Base-by-base conservation (phyloP, 2,888 invertebrate species). In the Eupelmus urozonus region DNA sequence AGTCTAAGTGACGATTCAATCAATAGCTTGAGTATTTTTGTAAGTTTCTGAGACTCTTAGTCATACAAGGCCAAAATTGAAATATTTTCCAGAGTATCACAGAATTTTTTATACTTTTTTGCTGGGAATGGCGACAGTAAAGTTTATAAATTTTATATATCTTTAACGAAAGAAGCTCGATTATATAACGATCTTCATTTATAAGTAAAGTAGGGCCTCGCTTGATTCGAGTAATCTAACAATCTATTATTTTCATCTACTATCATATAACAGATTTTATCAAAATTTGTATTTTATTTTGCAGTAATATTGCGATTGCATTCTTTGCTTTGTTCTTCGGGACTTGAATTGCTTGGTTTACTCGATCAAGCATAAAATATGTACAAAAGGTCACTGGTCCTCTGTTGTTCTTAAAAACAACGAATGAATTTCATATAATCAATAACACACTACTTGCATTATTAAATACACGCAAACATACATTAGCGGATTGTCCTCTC, bases 41-140 rank as follows among this genome's bases (percentile, higher is more conserved):
- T 23, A 49, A 65, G 13, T 65, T 78, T 78, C 27, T 69, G 29
- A 71, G 34, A 74, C 73, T 66, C 23, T 67, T 72, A 23, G 59
- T 76, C 66, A 74, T 79, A 79, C 49, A 77, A 71, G 81, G 79
- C 81, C 75, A 79, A 76, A 76, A 78, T 13, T 73, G 65, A 80
- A 78, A 73, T 74, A 80, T 79, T 78, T 70, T 71, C 67, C 66
- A 77, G 40, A 80, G 72, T 84, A 84, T 84, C 83, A 84, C 84
- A 84, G 83, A 82, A 80, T 81, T 82, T 80, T 65, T 80, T 71
- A 71, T 81, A 78, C 16, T 53, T 60, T 72, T 51, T 72, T 73
- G 34, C 63, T 60, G 34, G 62, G 65, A 74, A 75, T 71, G 71
- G 34, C 60, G 66, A 67, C 55, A 71, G 55, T 75, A 74, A 67